phyloP scores from a whole-genome alignment of 2,797 vertebrate species.

The Oceanodroma leucorhoa region DNA sequence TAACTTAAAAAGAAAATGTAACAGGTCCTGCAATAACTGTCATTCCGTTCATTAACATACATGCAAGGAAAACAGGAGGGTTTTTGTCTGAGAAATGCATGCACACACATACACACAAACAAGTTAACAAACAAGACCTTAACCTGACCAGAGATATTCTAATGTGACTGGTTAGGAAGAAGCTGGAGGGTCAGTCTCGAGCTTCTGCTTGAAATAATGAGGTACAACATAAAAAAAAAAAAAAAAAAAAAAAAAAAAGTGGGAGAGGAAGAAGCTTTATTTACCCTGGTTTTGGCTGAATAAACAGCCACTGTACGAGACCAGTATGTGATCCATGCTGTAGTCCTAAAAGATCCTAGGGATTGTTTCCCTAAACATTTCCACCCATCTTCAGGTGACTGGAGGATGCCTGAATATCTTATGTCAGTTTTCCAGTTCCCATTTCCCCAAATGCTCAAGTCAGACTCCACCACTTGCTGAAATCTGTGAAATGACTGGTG shows the following conservation, averaged over 20 bases:
- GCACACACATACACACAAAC: background rate
- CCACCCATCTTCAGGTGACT: background rate
- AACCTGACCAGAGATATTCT: background rate
- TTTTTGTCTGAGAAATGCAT: background rate
- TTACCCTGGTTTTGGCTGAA: background rate
- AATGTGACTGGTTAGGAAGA: background rate
- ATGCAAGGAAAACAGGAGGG: background rate
- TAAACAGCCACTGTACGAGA: background rate
- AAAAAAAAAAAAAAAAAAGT: too few relatives aligned
- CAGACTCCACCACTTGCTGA: background rate
- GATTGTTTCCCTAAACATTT: background rate
- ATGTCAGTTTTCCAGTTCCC: background rate
- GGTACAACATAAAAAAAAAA: rapidly evolving
- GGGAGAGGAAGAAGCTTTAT: background rate
- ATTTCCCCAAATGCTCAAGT: background rate
- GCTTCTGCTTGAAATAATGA: background rate
- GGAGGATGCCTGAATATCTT: background rate
- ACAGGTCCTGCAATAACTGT: background rate
- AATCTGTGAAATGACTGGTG: rapidly evolving
- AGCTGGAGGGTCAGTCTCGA: rapidly evolving
- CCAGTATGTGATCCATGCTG: background rate
- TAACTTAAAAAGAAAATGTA: background rate
- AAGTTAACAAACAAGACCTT: background rate
- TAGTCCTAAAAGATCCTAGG: background rate
- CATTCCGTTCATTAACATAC: background rate